A percentile compares a stretch with the other conserved stretches of the same genome.
These are phyloP conservation scores for Tychaedon coryphoeus DNA, from an alignment of 2,113 vertebrate species.

Conservation along the genomic window DNA sequence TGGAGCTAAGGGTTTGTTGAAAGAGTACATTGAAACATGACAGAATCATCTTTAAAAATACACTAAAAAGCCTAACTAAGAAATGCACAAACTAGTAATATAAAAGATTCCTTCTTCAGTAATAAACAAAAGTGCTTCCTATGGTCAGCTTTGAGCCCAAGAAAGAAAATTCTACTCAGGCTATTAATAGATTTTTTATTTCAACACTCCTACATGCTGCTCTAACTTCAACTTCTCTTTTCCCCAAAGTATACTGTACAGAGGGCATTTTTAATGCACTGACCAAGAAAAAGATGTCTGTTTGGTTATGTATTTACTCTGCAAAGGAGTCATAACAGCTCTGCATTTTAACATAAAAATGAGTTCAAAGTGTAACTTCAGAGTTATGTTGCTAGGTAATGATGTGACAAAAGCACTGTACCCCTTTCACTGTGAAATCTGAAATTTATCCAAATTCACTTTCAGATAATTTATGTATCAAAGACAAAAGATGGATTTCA, in stretches of 20 bases:
- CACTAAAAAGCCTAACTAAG: neutral
- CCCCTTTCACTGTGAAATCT: neutral
- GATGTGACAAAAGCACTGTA: neutral
- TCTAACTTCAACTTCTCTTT: neutral
- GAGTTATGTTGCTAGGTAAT: neutral
- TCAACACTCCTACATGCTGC: neutral
- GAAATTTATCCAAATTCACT: conserved; percentile 8
- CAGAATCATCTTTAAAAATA: neutral
- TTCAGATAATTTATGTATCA: neutral
- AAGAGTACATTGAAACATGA: neutral
- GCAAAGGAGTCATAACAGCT: neutral
- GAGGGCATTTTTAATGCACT: neutral
- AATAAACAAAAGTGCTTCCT: neutral
- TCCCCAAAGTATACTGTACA: fast-evolving
- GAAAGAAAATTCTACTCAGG: neutral
- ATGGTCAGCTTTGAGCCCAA: neutral
- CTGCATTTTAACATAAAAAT: neutral
- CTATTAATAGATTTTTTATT: neutral
- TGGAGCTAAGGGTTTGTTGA: neutral
- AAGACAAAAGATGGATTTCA: neutral
- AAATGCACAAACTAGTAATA: neutral
- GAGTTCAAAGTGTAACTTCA: neutral
- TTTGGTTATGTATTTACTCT: neutral
- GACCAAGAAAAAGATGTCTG: neutral
- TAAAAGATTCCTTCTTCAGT: neutral